phyloP scores from a whole-genome alignment of 2,797 vertebrate genomes.

The Microctenopoma steveboyesi region DNA sequence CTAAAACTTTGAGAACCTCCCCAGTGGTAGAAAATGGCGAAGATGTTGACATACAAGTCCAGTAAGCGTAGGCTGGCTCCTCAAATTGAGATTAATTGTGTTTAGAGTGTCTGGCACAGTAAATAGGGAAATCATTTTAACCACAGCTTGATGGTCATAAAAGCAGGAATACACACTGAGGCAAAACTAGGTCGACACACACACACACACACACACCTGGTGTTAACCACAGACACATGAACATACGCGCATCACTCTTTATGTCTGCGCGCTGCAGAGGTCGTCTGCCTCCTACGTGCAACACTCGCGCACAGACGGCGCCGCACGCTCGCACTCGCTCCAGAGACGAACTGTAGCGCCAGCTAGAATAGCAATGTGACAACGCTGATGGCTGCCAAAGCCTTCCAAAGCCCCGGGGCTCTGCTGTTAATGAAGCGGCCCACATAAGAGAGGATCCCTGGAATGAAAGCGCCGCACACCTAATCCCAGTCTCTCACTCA shows the following conservation, averaged over 20 bases:
- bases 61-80: slow-evolving; percentile 29
- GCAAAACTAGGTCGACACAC: background rate
- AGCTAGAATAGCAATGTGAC: slow-evolving; percentile 68
- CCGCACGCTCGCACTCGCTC: slow-evolving; percentile 28
- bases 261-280: slow-evolving; percentile 4
- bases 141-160: slow-evolving; percentile 17
- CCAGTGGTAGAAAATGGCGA: slow-evolving; percentile 33
- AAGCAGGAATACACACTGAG: background rate
- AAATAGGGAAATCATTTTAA: slow-evolving; percentile 51
- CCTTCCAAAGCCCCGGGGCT: slow-evolving; percentile 61
- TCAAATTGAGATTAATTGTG: slow-evolving; percentile 72
- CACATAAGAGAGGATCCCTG: slow-evolving; percentile 63
- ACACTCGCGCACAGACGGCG: slow-evolving; percentile 20
- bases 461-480: slow-evolving; percentile 64
- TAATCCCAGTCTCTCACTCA: slow-evolving; percentile 46
- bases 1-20: slow-evolving; percentile 38
- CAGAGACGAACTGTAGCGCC: slow-evolving; percentile 40
- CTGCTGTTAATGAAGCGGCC: slow-evolving; percentile 73
- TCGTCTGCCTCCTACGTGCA: slow-evolving; percentile 30
- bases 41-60: slow-evolving; percentile 51
- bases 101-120: slow-evolving; percentile 39
- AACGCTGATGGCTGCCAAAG: slow-evolving; percentile 68
- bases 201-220: background rate
- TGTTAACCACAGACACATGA: slow-evolving; percentile 11
- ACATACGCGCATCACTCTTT: slow-evolving; percentile 6